phyloP scores from a whole-genome alignment of 2,797 vertebrate genomes.

The Lates japonicus region DNA sequence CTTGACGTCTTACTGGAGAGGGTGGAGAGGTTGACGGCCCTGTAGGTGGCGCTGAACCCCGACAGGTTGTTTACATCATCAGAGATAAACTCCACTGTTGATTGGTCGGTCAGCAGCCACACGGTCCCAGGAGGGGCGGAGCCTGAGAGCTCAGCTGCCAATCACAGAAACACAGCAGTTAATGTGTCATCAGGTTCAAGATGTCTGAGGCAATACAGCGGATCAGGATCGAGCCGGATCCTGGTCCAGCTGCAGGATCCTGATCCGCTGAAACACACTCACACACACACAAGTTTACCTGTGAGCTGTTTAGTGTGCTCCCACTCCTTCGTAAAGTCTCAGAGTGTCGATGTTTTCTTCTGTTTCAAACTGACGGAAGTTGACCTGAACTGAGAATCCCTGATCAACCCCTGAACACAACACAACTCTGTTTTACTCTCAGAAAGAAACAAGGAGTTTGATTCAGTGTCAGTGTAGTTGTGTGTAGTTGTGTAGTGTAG shows the following conservation, averaged over 20 bases:
- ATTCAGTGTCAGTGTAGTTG: not conserved
- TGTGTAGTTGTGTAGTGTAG: too few relatives aligned
- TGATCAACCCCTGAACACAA: constrained; percentile 80
- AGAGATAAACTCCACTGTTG: constrained; percentile 87
- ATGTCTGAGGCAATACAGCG: too few relatives aligned
- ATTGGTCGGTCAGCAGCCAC: constrained; percentile 88
- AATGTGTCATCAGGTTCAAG: not conserved
- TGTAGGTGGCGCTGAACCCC: constrained; percentile 90
- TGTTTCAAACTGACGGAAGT: constrained; percentile 86
- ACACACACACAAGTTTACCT: constrained; percentile 80
- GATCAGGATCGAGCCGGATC: too few relatives aligned
- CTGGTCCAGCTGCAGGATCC: too few relatives aligned
- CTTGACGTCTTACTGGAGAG: constrained; percentile 82
- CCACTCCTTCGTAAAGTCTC: constrained; percentile 89
- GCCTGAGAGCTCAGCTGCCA: constrained; percentile 88
- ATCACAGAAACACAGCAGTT: not conserved
- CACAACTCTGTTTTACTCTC: constrained; percentile 4
- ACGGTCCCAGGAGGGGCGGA: constrained; percentile 80
- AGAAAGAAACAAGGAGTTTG: not conserved
- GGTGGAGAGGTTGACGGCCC: constrained; percentile 72
- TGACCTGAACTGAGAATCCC: constrained; percentile 86
- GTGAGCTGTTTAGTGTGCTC: constrained; percentile 84
- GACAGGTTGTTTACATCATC: constrained; percentile 77
- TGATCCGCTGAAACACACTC: too few relatives aligned
- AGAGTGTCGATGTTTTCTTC: constrained; percentile 79